Percentiles rank a stretch among this genome's conserved stretches.
These are phyloP conservation scores for Bradypodion ventrale DNA, from an alignment of 2,797 vertebrate genomes.

Conservation along the genomic window DNA sequence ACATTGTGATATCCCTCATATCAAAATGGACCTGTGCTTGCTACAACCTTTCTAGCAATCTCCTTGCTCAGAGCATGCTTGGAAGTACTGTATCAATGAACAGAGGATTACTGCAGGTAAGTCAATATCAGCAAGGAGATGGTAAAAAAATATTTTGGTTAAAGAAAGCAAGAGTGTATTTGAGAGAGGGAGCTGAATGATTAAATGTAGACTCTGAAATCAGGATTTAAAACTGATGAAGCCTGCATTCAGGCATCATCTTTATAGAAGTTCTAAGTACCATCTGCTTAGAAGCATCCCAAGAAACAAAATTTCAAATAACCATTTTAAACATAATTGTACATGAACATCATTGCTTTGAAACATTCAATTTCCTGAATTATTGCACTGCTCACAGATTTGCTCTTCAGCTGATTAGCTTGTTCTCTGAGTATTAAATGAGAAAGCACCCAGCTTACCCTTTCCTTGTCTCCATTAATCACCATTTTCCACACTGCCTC, in stretches of 20 bases:
- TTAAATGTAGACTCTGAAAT: no score
- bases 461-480: constrained; percentile 17
- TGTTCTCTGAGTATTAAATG: constrained; percentile 20
- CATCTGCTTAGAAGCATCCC: background rate
- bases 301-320: background rate
- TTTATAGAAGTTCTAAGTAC: background rate
- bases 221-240: no score
- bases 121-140: no score
- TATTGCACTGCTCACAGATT: background rate
- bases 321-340: background rate
- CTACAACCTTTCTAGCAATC: no score
- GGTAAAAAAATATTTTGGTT: no score
- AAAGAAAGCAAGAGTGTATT: no score
- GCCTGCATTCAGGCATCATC: background rate
- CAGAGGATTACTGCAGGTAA: no score
- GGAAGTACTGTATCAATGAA: no score
- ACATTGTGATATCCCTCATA: no score
- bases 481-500: background rate
- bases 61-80: no score
- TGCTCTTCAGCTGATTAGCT: background rate
- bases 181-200: no score
- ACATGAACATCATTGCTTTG: constrained; percentile 5
- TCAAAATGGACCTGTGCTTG: no score
- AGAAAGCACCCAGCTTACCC: background rate
- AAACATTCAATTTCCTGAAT: constrained; percentile 26